Evolutionary conservation across 2,888 invertebrate species (phyloP), one percentile per base, ranked within the genome.

Genomic region (Amphipyra tragopoginis): DNA sequence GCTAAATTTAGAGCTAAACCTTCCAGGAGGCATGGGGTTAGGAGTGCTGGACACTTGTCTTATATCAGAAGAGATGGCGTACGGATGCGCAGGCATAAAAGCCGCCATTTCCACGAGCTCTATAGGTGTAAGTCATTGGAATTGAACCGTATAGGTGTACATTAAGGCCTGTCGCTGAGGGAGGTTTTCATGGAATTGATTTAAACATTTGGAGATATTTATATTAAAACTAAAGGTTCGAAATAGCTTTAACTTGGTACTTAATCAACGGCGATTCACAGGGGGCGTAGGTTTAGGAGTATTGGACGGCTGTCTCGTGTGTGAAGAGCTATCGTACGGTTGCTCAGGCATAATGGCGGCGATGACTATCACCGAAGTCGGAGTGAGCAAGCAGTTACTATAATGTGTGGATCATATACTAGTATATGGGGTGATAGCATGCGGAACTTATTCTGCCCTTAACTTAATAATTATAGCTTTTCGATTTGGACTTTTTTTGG

Each of bases 341-440:
- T 99, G 99, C 89, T 97, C 98, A 39, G 99, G 98, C 54, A 96
- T 98, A 50, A 96, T 96, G 95, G 98, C 99, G n/a, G 98, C 98
- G 4, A 91, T 99, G 59, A 98, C 97, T 95, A 98, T 97, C 61
- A 98, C 97, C 83, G 97, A 97, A 43, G 96, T 99, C 50, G 90
- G 94, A 90, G 87, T 89, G 86, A 90, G 90, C 82, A 72, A 55
- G 48, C 26, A 52, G 21, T 56, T 66, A 59, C 55, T 67, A 21
- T 63, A 60, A 44, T 47, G 57, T 64, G 61, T 75, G 57, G 3
- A 60, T 57, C 59, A 47, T 58, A 15, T 50, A 15, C 39, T 57
- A 34, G 2, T 96, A 96, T 71, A 80, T 97, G 49, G 90, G 96
- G 47, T 94, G 95, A 45, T 96, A 97, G 87, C 96, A 96, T 74